These are phyloP conservation scores for Neoniphon sammara DNA, from an alignment of 2,797 vertebrate species.

Conservation along the genomic window DNA sequence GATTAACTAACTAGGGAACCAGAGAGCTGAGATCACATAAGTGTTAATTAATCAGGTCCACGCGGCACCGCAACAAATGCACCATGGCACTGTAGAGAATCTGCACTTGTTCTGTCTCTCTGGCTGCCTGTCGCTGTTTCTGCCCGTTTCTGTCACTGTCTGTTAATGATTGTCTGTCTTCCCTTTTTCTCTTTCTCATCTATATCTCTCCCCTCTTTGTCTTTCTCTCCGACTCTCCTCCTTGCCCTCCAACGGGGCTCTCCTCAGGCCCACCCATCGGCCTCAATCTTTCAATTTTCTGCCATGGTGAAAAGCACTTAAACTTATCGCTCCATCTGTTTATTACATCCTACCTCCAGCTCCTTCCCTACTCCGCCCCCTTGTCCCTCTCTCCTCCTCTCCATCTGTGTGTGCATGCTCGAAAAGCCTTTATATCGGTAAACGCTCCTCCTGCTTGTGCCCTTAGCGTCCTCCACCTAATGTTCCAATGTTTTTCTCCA, in stretches of 20 bases:
- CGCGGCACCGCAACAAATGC: conserved; percentile 33
- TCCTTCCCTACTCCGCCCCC: conserved; percentile 51
- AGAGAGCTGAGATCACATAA: conserved; percentile 49
- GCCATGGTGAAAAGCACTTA: conserved; percentile 70
- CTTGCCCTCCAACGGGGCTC: conserved; percentile 22
- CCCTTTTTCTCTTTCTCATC: background rate
- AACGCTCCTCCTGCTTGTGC: conserved; percentile 38
- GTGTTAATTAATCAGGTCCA: conserved; percentile 51
- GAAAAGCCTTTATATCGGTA: conserved; percentile 43
- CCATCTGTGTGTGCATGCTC: conserved; percentile 65
- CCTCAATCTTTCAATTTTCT: conserved; percentile 76
- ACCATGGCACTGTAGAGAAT: conserved; percentile 20
- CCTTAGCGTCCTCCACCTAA: conserved; percentile 39
- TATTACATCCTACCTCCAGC: conserved; percentile 59
- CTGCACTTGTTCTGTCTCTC: conserved; percentile 18
- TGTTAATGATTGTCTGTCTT: background rate
- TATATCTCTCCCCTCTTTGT: background rate
- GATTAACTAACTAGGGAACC: conserved; percentile 20
- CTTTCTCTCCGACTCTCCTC: conserved; percentile 22
- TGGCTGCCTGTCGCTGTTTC: conserved; percentile 17
- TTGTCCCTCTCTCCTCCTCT: conserved; percentile 55
- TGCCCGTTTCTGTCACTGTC: background rate
- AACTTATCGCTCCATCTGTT: conserved; percentile 77
- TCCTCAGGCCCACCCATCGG: conserved; percentile 55
- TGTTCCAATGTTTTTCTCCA: background rate